These are phyloP conservation scores for Pegoplata infirma DNA, from an alignment of 2,888 invertebrate species.

Conservation along the genomic window DNA sequence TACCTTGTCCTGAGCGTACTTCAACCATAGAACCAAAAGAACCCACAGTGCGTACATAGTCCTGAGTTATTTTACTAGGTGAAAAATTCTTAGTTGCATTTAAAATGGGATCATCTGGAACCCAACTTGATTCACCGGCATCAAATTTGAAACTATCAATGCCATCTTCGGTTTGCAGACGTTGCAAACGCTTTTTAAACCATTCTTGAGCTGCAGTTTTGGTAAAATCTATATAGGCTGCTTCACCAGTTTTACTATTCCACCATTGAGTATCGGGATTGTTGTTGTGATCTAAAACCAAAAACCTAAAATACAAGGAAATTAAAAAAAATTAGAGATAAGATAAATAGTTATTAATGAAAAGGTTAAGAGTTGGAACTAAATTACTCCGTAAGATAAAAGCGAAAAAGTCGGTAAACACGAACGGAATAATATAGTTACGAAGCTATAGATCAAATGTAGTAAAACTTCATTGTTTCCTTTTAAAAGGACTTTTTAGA, in stretches of 20 bases:
- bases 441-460: too few species aligned
- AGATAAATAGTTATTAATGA: too few species aligned
- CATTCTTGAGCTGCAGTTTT: constrained; percentile 81
- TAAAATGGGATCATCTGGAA: constrained; percentile 81
- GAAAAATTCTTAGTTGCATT: constrained; percentile 79
- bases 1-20: constrained; percentile 82
- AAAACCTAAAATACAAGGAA: constrained; percentile 68
- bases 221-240: constrained; percentile 84
- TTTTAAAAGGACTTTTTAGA: too few species aligned
- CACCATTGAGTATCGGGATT: constrained; percentile 79
- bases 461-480: too few species aligned
- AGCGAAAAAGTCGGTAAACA: too few species aligned
- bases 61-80: constrained; percentile 78
- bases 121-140: constrained; percentile 85
- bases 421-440: too few species aligned
- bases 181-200: constrained; percentile 79
- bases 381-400: too few species aligned
- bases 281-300: constrained; percentile 78
- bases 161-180: constrained; percentile 81
- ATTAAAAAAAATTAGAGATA: too few species aligned
- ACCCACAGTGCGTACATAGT: constrained; percentile 80
- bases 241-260: constrained; percentile 76
- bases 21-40: constrained; percentile 82
- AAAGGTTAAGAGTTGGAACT: too few species aligned
- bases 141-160: constrained; percentile 89